A percentile compares a stretch with the other conserved stretches of the same genome.
phyloP scores from a whole-genome alignment of 2,888 invertebrate genomes.

The Machimus rusticus region DNA sequence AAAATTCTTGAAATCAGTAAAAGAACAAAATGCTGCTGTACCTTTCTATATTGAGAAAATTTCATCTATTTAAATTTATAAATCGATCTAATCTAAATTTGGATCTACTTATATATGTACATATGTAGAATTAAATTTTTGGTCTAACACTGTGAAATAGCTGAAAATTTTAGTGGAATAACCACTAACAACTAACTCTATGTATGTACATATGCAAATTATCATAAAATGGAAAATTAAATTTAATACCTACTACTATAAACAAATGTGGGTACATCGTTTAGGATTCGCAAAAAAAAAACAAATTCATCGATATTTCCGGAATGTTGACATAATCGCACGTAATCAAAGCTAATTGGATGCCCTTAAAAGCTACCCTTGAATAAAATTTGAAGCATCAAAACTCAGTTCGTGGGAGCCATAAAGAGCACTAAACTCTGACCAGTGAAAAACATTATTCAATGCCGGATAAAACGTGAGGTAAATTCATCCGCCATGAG shows the following conservation, averaged over 20 bases:
- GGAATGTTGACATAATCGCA: neutral
- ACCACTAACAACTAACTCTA: neutral
- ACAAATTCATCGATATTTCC: neutral
- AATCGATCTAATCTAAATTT: too few relatives aligned
- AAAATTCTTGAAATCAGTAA: neutral
- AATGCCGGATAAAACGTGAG: slow-evolving; percentile 7
- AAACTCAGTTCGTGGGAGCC: neutral
- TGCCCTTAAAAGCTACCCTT: neutral
- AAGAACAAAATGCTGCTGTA: too few relatives aligned
- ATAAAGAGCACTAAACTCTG: neutral
- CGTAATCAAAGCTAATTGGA: neutral
- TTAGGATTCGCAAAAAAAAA: neutral
- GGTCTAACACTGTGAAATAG: neutral
- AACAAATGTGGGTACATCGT: neutral
- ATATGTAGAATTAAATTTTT: too few relatives aligned
- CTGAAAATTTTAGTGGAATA: neutral
- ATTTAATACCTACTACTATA: neutral
- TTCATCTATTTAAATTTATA: too few relatives aligned
- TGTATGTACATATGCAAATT: too few relatives aligned
- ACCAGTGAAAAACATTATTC: neutral
- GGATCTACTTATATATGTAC: too few relatives aligned
- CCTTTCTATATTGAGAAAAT: too few relatives aligned
- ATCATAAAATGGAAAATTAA: neutral
- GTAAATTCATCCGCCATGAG: slow-evolving; percentile 7
- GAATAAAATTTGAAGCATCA: neutral